Evolutionary conservation across 2,113 vertebrate genomes (phyloP).

Genomic region (Corynorhinus townsendii): DNA sequence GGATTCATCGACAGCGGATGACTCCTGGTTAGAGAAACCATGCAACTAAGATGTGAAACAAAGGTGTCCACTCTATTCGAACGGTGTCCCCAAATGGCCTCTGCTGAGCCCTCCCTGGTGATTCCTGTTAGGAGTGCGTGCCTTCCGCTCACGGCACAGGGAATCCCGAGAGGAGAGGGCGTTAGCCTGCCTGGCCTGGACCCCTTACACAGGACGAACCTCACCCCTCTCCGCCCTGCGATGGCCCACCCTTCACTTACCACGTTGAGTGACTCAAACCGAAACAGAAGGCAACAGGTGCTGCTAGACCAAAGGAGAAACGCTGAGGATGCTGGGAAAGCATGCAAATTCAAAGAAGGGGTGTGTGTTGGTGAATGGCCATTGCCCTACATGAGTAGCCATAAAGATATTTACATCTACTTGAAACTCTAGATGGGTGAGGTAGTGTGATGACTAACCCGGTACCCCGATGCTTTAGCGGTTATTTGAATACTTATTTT

Average conservation of each 20-base stretch:
- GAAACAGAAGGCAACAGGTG: neutral
- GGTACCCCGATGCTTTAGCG: neutral
- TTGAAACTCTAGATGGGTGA: neutral
- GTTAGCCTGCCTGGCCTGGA: neutral
- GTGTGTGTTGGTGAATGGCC: neutral
- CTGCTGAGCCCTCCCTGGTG: accelerated
- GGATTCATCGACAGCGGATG: neutral
- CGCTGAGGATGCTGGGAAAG: neutral
- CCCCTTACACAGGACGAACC: neutral
- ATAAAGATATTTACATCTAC: neutral
- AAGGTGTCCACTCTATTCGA: neutral
- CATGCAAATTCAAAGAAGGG: neutral
- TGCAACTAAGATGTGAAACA: conserved; percentile 7
- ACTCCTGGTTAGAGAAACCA: conserved; percentile 41
- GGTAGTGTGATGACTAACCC: neutral
- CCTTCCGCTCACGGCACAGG: neutral
- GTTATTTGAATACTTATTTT: neutral
- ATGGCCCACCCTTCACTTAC: neutral
- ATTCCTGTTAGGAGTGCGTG: neutral
- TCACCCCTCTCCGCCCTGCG: neutral
- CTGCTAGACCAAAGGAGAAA: neutral
- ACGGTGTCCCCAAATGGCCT: neutral
- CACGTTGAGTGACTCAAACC: neutral
- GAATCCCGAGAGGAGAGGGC: neutral
- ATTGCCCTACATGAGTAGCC: neutral